Evolutionary conservation across 2,797 vertebrate species (phyloP), one percentile per base, ranked within the genome.

Genomic region (Gobionotothen gibberifrons): DNA sequence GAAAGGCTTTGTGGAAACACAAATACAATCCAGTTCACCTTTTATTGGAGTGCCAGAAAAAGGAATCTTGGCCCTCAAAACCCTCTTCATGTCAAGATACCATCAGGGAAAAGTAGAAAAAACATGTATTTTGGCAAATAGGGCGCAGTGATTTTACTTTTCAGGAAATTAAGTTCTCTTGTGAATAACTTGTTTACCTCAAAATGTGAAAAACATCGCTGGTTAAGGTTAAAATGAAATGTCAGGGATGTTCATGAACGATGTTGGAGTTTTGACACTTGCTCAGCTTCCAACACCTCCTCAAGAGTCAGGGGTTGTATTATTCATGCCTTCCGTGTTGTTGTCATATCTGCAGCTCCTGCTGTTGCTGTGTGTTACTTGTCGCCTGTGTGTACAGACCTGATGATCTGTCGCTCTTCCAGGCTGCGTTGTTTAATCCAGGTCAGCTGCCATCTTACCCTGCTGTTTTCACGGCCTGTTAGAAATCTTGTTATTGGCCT

Each of bases 351-450:
- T 78, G 69, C 5, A 51, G 57, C 82, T 74, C 69, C 72, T 14
- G 53, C 61, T 83, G 63, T 66, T 63, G 82, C 77, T 74, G 78
- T 83, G 83, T 60, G 78, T 76, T 78, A 52, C 70, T 81, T 78
- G 80, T 81, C 60, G 52, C 64, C 70, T 59, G 58, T 21, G 75
- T 72, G 83, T 71, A 46, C 72, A 67, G 75, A 87, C 82, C 78
- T 62, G 79, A 87, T 78, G 70, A 83, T 80, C 69, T 89, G 82
- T 84, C 55, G 47, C 74, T 77, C 59, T 52, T 78, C 74, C 82
- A 89, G 81, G 74, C 78, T 74, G 80, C 15, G 5, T 74, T 65
- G 81, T 85, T 87, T 85, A 86, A 92, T 90, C 83, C 87, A 89
- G 86, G 86, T 90, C 85, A 88, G 74, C 84, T 85, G 81, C 82